These are phyloP conservation scores for Smutsia gigantea DNA, from an alignment of 2,797 vertebrate genomes.

Conservation along the genomic window DNA sequence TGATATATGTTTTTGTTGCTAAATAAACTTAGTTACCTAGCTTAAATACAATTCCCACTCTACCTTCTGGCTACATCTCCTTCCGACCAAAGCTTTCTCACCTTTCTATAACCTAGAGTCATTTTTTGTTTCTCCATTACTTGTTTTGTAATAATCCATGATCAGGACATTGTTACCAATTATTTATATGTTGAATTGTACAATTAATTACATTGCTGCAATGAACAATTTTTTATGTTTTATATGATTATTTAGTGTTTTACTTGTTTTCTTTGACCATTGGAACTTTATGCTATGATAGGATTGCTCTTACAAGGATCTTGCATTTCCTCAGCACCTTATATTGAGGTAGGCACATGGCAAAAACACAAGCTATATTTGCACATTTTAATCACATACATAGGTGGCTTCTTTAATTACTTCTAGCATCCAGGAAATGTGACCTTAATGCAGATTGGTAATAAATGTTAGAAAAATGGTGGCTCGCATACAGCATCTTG, in stretches of 20 bases:
- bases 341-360: background rate
- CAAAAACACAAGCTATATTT: background rate
- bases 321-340: background rate
- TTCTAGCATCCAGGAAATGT: background rate
- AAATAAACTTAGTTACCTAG: constrained; percentile 2
- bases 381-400: background rate
- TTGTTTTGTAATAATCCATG: background rate
- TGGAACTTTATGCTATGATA: background rate
- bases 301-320: fast-evolving
- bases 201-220: background rate
- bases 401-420: constrained; percentile 48
- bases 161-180: background rate
- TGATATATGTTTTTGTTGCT: background rate
- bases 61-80: background rate
- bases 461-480: background rate
- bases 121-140: background rate
- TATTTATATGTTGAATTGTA: background rate
- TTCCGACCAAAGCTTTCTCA: constrained; percentile 33
- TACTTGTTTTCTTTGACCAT: background rate
- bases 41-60: background rate
- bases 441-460: background rate
- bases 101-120: background rate
- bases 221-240: background rate
- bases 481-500: constrained; percentile 29
- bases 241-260: constrained; percentile 1